These are phyloP conservation scores for Chloroclystis v-ata DNA, from an alignment of 2,888 invertebrate genomes.

Conservation along the genomic window DNA sequence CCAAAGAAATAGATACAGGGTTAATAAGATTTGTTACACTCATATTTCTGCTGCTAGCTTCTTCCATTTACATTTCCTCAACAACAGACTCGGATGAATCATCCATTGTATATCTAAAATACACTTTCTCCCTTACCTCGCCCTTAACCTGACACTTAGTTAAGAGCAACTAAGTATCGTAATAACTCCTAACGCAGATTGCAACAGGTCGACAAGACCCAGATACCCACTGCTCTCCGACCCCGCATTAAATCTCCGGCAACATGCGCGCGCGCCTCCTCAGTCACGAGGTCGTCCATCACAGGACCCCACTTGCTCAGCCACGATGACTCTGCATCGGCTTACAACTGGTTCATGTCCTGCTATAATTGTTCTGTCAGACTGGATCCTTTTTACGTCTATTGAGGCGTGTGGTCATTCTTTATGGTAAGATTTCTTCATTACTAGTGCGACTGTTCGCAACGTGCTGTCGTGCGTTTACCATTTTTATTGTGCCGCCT, in stretches of 20 bases:
- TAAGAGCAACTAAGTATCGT: background rate
- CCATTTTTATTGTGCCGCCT: slow-evolving; percentile 4
- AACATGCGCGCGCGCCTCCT: slow-evolving; percentile 28
- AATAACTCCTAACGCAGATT: slow-evolving; percentile 3
- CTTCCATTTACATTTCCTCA: too few relatives aligned
- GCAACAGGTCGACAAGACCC: slow-evolving; percentile 20
- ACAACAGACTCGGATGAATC: too few relatives aligned
- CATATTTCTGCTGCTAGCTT: too few relatives aligned
- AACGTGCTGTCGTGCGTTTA: slow-evolving; percentile 2
- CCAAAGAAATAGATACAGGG: too few relatives aligned
- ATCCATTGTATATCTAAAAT: too few relatives aligned
- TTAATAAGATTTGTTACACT: too few relatives aligned
- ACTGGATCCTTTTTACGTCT: slow-evolving; percentile 10
- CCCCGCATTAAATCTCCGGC: slow-evolving; percentile 26
- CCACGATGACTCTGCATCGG: slow-evolving; percentile 20
- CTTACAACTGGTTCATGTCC: slow-evolving; percentile 14
- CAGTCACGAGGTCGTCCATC: slow-evolving; percentile 53
- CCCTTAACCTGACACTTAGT: background rate
- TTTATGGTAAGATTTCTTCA: slow-evolving; percentile 19
- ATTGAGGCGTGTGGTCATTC: slow-evolving; percentile 5
- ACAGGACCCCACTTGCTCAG: slow-evolving; percentile 40
- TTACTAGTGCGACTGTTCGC: slow-evolving; percentile 9
- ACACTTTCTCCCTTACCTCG: background rate
- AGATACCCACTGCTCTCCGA: slow-evolving; percentile 29
- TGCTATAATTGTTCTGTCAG: slow-evolving; percentile 24